phyloP scores from a whole-genome alignment of 2,888 invertebrate species.

The Macrophya alboannulata region DNA sequence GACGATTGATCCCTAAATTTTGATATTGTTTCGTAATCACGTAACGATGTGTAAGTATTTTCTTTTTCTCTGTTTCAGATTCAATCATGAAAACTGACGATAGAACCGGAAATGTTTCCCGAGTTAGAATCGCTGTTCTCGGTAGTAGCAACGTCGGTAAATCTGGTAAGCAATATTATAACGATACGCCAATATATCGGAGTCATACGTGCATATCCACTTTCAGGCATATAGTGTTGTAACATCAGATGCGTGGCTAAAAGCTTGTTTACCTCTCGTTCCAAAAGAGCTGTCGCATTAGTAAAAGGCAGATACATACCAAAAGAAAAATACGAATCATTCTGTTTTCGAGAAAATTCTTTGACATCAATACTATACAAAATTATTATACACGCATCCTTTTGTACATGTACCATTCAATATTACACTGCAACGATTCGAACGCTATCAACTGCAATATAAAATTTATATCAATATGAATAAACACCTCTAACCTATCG shows the following conservation, averaged over 20 bases:
- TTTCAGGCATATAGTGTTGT: not conserved
- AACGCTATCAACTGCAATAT: not conserved
- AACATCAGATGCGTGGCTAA: not conserved
- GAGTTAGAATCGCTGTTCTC: slow-evolving; percentile 88
- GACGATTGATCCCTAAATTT: not conserved
- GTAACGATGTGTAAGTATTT: not conserved
- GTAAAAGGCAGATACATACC: not conserved
- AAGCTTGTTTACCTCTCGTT: slow-evolving; percentile 8
- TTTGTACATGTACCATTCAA: not conserved
- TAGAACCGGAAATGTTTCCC: slow-evolving; percentile 84
- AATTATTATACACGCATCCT: not conserved
- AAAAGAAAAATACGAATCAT: not conserved
- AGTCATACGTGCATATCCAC: not conserved
- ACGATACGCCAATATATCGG: not conserved
- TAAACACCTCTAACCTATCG: not conserved
- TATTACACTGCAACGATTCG: not conserved
- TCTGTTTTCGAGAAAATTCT: slow-evolving; percentile 7
- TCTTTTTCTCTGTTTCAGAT: not conserved
- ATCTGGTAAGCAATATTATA: slow-evolving; percentile 84
- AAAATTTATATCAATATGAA: not conserved
- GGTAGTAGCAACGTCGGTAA: slow-evolving; percentile 91
- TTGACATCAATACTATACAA: slow-evolving; percentile 1
- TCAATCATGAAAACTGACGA: slow-evolving; percentile 83
- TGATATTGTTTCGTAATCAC: not conserved
- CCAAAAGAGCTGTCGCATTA: not conserved